Evolutionary conservation across 2,888 invertebrate genomes (phyloP), one percentile per base, ranked within the genome.

Genomic region (Epsilonema sp.): DNA sequence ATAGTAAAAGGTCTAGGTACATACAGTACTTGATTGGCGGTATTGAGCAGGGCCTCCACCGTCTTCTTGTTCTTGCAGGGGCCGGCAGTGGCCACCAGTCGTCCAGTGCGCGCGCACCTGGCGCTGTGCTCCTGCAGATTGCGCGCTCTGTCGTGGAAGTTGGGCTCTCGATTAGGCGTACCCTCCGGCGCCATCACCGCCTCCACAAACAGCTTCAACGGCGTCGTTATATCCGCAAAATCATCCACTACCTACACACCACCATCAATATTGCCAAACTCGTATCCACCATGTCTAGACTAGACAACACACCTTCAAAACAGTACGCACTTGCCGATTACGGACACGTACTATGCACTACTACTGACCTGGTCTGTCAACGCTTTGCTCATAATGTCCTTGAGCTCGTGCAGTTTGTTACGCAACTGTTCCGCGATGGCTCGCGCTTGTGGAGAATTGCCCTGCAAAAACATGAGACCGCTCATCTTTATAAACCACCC

Each of bases 171-270:
- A 1, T 80, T 80, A 0, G 84, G 82, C 0, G 80, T 78, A 77
- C 78, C 83, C 64, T 78, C 75, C 0, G 82, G 82, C 13, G 79
- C 75, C 58, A 79, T 74, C 2, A 86, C 89, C 1, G 92, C 90
- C 54, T 94, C 94, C 11, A 83, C 82, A 67, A 97, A 87, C 66
- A 85, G 86, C 56, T 92, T 80, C 45, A 97, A 70, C 1, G 97
- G 94, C 8, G 90, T 86, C 23, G 82, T 81, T 40, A 92, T 87
- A 66, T 97, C 94, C 58, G 94, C 85, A 65, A 94, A 97, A 70
- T 94, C 90, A 65, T 92, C 90, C 1, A 94, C 94, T 5, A 94
- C 90, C 67, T 68, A 54, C 20, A 52, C n/a, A n/a, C n/a, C n/a
- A n/a, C n/a, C n/a, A n/a, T n/a, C n/a, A n/a, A n/a, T n/a, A n/a